Base-by-base conservation (phyloP, 2,888 invertebrate genomes). In the Meandrusa payeni region DNA sequence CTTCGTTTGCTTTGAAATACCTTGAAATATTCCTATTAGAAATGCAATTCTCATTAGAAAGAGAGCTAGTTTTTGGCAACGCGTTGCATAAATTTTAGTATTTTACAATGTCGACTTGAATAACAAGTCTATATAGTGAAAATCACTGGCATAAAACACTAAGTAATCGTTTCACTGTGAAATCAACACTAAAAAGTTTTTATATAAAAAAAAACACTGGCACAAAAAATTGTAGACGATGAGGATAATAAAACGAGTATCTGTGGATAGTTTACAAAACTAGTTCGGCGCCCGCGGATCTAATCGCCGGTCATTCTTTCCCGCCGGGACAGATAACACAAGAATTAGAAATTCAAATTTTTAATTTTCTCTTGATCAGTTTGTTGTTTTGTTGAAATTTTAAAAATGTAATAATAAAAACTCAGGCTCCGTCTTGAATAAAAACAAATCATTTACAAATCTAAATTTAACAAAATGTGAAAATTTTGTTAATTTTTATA, bases 261-360 rank as follows among this genome's bases (percentile, higher is more conserved):
- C 41, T 20, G 29, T 31, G 17, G 29, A 38, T 43, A 32, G 32
- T 38, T 37, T 38, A 38, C 13, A 32, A 39, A 44, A 39, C 28
- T 44, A 44, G 44, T 38, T 44, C 44, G 44, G 44, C 44, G 44
- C 44, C 44, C 44, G 44, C 39, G 39, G 15, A 44, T 39, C 44
- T 28, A 44, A 44, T 44, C 33, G 32, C 22, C 44, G 33, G 6
- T 28, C 27, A 23, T 33, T 43, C 29, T 37, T 19, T 34, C n/a
- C 22, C 1, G 13, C 1, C 7, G 6, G 33, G 32, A 44, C 38
- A 9, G 39, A 39, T 37, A 39, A 28, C 44, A 44, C 2, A 32
- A 20, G 5, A 23, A 37, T 26, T 36, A 2, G 4, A 26, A 22
- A 27, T 19, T 37, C 9, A 9, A 10, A 36, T 3, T 5, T 10